Evolutionary conservation across 2,113 vertebrate species (phyloP), one percentile per base, ranked within the genome.

Genomic region (Trichechus manatus): DNA sequence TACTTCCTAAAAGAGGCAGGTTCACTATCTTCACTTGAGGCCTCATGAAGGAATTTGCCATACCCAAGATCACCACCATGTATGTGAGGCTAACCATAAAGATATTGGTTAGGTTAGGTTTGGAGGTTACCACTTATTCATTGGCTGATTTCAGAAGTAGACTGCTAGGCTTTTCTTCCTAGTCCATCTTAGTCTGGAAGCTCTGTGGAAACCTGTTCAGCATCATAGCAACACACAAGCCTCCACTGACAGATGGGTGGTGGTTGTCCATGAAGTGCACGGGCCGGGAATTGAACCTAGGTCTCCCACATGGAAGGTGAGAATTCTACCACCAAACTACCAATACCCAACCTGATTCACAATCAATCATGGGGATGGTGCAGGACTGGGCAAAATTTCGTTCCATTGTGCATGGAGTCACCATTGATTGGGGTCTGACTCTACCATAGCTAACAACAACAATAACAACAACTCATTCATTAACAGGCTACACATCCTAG

Each of bases 81-180:
- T 23, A 91, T 59, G 31, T 91, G 20, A 92, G 10, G 8, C 89
- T 86, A 92, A 59, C 27, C 10, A 78, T 56, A 91, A 96, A 88
- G 6, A 74, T 78, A 7, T 86, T 81, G 61, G 33, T 79, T 36
- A 86, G 61, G 33, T 79, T 36, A 86, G 23, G 92, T 2, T 36
- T 42, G 29, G 59, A 95, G 6, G 27, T 72, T 85, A 22, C 27
- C 29, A 63, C 36, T 79, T 93, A 74, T 53, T 94, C 31, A 70
- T 82, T 79, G 22, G 20, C 59, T 61, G 22, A 61, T 61, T 20
- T 61, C 59, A 23, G 59, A 61, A 61, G 59, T 5, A 23, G 19
- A 61, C 22, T 23, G 19, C 59, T 20, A 61, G 59, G 59, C 59
- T 61, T 61, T 23, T 39, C n/a, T 74, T 39, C 72, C 36, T 74